Conservation (phyloP, 2,113 vertebrate genomes). For the Cariama cristata region DNA sequence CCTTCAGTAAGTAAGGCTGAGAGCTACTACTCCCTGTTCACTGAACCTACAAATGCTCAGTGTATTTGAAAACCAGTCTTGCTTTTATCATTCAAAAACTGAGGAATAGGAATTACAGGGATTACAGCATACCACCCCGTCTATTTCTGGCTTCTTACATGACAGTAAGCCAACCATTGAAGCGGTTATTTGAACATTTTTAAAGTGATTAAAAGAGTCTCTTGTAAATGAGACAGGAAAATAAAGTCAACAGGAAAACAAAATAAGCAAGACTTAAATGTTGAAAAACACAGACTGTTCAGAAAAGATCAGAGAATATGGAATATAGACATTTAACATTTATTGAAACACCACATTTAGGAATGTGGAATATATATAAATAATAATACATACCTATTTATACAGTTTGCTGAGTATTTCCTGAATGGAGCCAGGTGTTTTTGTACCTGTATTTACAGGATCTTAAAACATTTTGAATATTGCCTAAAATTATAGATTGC, state of each 20-base stretch:
- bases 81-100: background rate
- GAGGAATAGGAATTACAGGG: background rate
- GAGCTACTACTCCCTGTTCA: background rate
- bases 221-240: background rate
- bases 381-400: background rate
- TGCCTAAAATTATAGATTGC: background rate
- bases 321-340: background rate
- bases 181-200: background rate
- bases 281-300: background rate
- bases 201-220: background rate
- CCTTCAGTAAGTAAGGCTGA: background rate
- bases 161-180: background rate
- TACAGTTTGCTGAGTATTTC: background rate
- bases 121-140: background rate
- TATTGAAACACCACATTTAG: background rate
- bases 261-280: background rate
- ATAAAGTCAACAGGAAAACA: background rate
- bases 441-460: background rate
- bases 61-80: background rate
- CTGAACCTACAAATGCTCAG: background rate
- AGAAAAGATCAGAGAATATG: background rate
- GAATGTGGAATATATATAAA: background rate
- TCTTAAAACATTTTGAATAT: background rate
- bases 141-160: background rate
- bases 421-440: background rate